Evolutionary conservation across 2,797 vertebrate genomes (phyloP).

Genomic region (Scomberomorus guttatus): DNA sequence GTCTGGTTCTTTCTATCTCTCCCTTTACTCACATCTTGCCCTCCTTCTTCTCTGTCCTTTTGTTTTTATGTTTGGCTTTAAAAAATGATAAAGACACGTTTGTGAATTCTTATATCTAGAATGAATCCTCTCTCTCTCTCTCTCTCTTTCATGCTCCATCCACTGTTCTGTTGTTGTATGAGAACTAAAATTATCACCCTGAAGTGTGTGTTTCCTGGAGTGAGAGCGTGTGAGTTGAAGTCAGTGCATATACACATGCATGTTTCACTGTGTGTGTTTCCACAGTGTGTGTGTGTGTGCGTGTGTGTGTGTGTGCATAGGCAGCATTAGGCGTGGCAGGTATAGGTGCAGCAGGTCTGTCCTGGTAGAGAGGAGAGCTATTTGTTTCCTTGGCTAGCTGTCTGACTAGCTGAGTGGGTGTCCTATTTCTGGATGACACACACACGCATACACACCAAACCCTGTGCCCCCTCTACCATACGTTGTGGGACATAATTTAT

Average conservation of each 20-base stretch:
- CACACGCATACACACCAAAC: slow-evolving; percentile 67
- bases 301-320: slow-evolving; percentile 46
- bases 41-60: background rate
- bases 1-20: background rate
- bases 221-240: background rate
- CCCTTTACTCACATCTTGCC: background rate
- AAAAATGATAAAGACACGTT: background rate
- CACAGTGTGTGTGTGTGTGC: slow-evolving; percentile 27
- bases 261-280: slow-evolving; percentile 72
- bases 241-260: background rate
- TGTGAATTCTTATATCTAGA: background rate
- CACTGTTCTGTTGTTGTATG: background rate
- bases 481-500: slow-evolving; percentile 96
- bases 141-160: background rate
- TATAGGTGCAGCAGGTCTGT: slow-evolving; percentile 85
- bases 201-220: background rate
- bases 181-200: background rate
- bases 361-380: slow-evolving; percentile 89
- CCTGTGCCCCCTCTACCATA: slow-evolving; percentile 89
- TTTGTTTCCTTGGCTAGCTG: slow-evolving; percentile 92
- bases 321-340: slow-evolving; percentile 55
- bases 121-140: background rate
- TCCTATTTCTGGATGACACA: slow-evolving; percentile 95
- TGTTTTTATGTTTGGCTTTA: background rate
- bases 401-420: slow-evolving; percentile 85